Conservation (phyloP, 2,113 vertebrate genomes). For the Oceanites oceanicus region DNA sequence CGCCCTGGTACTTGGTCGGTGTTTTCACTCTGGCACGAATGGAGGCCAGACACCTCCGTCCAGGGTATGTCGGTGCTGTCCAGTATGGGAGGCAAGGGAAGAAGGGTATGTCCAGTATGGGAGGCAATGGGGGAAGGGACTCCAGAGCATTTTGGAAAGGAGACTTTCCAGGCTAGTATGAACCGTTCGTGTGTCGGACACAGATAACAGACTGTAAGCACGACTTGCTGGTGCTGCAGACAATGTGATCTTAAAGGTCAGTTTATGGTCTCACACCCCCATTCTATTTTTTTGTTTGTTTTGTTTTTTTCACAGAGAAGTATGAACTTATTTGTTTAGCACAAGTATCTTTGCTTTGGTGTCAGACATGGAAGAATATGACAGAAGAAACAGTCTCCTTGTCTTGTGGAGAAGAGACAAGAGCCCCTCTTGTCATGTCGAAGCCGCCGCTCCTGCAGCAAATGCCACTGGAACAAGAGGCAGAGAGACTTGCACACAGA, state of each 20-base stretch:
- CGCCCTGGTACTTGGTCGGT: not conserved
- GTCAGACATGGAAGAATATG: not conserved
- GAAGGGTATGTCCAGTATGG: not conserved
- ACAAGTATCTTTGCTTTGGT: not conserved
- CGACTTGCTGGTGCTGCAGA: not conserved
- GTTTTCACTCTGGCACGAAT: accelerated
- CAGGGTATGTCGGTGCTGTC: not conserved
- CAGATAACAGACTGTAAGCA: not conserved
- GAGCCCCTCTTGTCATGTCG: not conserved
- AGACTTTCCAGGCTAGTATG: not conserved
- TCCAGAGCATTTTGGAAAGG: not conserved
- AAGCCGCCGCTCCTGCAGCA: not conserved
- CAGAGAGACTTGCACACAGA: not conserved
- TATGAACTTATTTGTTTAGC: not conserved
- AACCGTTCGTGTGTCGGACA: not conserved
- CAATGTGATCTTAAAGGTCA: not conserved
- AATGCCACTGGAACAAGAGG: not conserved
- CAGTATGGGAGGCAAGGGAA: not conserved
- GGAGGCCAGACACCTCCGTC: not conserved
- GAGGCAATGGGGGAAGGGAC: not conserved
- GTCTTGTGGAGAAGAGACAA: not conserved
- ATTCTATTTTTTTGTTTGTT: not conserved
- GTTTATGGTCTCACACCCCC: not conserved
- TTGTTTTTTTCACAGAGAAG: not conserved
- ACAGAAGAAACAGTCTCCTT: not conserved